These are phyloP conservation scores for Brachionus rotundiformis DNA, from an alignment of 1,140 invertebrate species.

Conservation along the genomic window DNA sequence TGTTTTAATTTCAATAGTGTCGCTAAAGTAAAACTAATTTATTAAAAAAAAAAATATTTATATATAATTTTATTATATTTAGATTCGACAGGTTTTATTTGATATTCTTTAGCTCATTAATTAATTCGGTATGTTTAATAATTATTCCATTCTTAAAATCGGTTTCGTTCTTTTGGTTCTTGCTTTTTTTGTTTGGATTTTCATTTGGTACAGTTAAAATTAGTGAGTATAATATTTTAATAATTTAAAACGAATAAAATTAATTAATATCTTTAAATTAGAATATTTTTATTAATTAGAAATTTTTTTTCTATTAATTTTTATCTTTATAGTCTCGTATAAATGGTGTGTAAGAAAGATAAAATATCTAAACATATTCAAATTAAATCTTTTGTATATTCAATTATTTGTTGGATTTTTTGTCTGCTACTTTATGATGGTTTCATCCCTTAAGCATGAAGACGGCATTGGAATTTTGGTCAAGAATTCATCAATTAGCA, in stretches of 20 bases:
- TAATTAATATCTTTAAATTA: no score
- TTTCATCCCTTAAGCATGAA: neutral
- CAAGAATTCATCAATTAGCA: neutral
- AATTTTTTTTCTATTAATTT: neutral
- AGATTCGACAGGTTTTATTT: conserved; percentile 39
- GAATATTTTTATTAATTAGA: no score
- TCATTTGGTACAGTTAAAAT: conserved; percentile 35
- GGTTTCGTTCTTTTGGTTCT: neutral
- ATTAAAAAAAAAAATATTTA: neutral
- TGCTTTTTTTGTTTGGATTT: conserved; percentile 30
- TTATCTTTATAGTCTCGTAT: neutral
- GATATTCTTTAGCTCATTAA: conserved; percentile 5
- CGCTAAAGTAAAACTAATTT: neutral
- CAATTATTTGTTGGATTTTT: conserved; percentile 29
- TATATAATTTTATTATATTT: neutral
- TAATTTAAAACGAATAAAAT: no score
- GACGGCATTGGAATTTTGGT: neutral
- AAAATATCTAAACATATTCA: conserved; percentile 20
- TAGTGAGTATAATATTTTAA: conserved; percentile 22
- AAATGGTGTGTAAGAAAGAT: conserved; percentile 40
- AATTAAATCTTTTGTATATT: conserved; percentile 18
- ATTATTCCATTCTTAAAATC: conserved; percentile 43
- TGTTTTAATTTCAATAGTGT: neutral
- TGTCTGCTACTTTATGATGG: conserved; percentile 13
- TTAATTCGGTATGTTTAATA: neutral